Conservation (phyloP, 2,888 invertebrate species). For the Ophioninae sp. region DNA sequence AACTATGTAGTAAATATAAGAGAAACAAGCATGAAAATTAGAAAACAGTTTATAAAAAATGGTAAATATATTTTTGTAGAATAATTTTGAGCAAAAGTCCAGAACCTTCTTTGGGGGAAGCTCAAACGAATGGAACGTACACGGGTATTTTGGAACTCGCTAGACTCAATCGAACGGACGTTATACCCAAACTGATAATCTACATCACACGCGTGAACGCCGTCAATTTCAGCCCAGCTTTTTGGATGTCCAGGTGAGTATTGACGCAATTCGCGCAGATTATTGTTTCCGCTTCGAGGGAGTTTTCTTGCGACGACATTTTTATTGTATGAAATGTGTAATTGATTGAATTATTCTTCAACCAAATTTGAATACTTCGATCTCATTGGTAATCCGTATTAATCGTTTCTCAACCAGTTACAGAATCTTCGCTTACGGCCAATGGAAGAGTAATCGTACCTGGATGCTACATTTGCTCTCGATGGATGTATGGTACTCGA, state of each 20-base stretch:
- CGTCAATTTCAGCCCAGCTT: constrained; percentile 52
- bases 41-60: too few relatives aligned
- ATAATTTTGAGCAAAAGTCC: constrained; percentile 5
- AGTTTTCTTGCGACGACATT: neutral
- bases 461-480: constrained; percentile 70
- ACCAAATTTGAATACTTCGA: neutral
- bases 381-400: neutral
- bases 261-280: neutral
- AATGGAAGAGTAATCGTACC: constrained; percentile 40
- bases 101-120: constrained; percentile 3
- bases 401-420: constrained; percentile 1
- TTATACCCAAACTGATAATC: constrained; percentile 57
- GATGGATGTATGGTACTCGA: constrained; percentile 60
- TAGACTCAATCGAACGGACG: constrained; percentile 52
- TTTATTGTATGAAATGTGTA: too few relatives aligned
- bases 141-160: constrained; percentile 57
- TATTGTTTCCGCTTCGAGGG: neutral
- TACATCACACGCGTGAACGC: neutral
- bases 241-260: constrained; percentile 63
- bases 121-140: constrained; percentile 40
- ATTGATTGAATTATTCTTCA: neutral
- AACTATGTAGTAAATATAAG: too few relatives aligned
- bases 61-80: constrained; percentile 20
- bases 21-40: too few relatives aligned
- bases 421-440: constrained; percentile 19